Conservation (phyloP, 2,888 invertebrate species). For the Acrobasis repandana region DNA sequence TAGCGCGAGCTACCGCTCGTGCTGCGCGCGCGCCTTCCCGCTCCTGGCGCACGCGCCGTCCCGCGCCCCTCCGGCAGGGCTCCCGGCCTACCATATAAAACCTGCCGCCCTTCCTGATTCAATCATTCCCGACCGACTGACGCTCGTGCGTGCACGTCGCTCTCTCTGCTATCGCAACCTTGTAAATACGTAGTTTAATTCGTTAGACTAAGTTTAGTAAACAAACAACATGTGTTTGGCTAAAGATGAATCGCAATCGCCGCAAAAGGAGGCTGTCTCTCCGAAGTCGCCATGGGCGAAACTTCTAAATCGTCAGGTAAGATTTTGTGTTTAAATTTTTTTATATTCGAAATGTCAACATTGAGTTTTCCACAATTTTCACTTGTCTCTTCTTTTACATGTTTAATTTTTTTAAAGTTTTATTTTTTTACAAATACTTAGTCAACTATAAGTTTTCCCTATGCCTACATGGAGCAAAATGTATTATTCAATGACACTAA, state of each 20-base stretch:
- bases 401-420: conserved; percentile 11
- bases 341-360: neutral
- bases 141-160: conserved; percentile 67
- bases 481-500: conserved; percentile 27
- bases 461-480: too few species aligned
- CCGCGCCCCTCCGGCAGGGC: conserved; percentile 44
- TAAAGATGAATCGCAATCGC: conserved; percentile 73
- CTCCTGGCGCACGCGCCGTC: conserved; percentile 45
- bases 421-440: conserved; percentile 3
- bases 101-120: conserved; percentile 71
- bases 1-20: conserved; percentile 75
- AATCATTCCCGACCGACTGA: conserved; percentile 75
- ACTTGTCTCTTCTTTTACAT: conserved; percentile 20
- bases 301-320: conserved; percentile 82
- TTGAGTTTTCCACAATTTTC: neutral
- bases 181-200: conserved; percentile 76
- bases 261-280: conserved; percentile 67
- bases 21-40: conserved; percentile 60
- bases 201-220: conserved; percentile 62
- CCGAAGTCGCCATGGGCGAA: conserved; percentile 83
- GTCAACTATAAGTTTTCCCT: neutral
- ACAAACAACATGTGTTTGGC: conserved; percentile 75
- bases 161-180: conserved; percentile 47
- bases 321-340: conserved; percentile 29
- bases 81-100: conserved; percentile 65